These are phyloP conservation scores for Cheirogaleus major DNA, from an alignment of 2,797 vertebrate species.

Conservation along the genomic window DNA sequence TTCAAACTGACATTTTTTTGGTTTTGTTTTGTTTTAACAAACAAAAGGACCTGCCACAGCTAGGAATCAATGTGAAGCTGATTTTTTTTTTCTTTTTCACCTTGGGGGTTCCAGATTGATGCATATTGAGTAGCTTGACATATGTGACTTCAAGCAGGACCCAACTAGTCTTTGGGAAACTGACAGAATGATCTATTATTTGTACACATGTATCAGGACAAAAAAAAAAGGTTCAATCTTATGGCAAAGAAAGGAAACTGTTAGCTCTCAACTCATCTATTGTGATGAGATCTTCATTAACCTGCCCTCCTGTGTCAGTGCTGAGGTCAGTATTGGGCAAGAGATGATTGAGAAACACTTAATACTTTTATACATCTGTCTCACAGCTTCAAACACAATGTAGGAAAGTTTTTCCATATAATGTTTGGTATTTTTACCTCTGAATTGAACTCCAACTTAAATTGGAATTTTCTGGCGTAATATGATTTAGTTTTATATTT, in stretches of 20 bases:
- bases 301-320: neutral
- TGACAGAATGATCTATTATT: neutral
- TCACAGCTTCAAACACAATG: neutral
- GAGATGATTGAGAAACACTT: neutral
- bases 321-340: neutral
- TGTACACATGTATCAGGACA: neutral
- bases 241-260: neutral
- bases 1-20: neutral
- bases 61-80: neutral
- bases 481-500: neutral
- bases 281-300: neutral
- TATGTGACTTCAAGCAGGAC: neutral
- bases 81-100: neutral
- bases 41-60: neutral
- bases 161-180: neutral
- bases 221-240: neutral
- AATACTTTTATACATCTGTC: neutral
- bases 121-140: neutral
- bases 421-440: constrained; percentile 5
- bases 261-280: neutral
- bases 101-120: neutral
- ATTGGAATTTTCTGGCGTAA: constrained; percentile 3
- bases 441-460: neutral
- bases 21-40: neutral
- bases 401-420: neutral